Conservation (phyloP, 2,888 invertebrate species). For the Drosophila trichaetosa region DNA sequence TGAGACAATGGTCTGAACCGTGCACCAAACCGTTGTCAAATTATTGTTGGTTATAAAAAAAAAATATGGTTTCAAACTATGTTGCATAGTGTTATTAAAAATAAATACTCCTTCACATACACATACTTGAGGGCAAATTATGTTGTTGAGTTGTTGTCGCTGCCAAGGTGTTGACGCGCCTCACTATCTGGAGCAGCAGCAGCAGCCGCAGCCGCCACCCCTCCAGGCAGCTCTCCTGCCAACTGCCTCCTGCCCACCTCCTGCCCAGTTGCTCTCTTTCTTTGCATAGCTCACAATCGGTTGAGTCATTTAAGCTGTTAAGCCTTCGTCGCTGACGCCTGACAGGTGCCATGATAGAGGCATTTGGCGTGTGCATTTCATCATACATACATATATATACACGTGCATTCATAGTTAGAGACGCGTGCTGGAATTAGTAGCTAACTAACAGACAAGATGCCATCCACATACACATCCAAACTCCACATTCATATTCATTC, state of each 20-base stretch:
- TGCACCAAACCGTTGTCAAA: neutral
- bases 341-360: conserved; percentile 67
- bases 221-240: neutral
- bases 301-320: conserved; percentile 67
- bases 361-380: conserved; percentile 57
- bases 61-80: neutral
- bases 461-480: conserved; percentile 4
- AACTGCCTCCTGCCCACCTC: neutral
- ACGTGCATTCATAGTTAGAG: conserved; percentile 34
- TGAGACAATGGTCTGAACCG: no score
- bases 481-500: conserved; percentile 20
- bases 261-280: neutral
- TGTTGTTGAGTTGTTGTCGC: conserved; percentile 56
- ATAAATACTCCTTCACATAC: conserved; percentile 59
- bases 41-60: neutral
- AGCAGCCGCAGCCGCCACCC: neutral
- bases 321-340: conserved; percentile 63
- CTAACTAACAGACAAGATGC: conserved; percentile 26
- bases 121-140: conserved; percentile 66
- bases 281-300: neutral
- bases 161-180: conserved; percentile 57
- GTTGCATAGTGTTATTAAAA: conserved; percentile 58
- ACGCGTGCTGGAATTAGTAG: conserved; percentile 73
- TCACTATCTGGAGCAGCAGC: conserved; percentile 65
- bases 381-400: conserved; percentile 34